Base-by-base conservation (phyloP, 2,797 vertebrate species). In the Danio tinwini region DNA sequence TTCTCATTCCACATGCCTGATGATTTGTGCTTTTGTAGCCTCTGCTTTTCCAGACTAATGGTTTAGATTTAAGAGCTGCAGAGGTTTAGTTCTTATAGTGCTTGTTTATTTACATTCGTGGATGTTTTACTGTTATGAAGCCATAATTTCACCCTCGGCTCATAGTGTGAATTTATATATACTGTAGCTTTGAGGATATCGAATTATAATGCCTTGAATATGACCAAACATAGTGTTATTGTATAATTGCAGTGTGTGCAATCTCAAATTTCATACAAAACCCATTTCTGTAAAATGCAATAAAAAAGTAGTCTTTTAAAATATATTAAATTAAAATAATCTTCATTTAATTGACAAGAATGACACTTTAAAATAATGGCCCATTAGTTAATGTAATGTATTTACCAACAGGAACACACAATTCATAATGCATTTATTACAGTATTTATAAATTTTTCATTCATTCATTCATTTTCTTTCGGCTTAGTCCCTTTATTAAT, bases 141-240 rank as follows among this genome's bases (percentile, higher is more conserved):
- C 53, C 11, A 49, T 78, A 50, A 69, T 59, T 59, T 59, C 16
- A 29, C 42, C 53, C 19, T 73, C 17, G 45, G 9, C 55, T 59
- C 19, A 10, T 14, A 19, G 53, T 42, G 45, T 7, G 13, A 50
- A 14, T 59, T 19, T 52, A 61, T 61, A 58, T 55, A 42, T 64
- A n/a, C n/a, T n/a, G n/a, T n/a, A 44, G 75, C 75, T 50, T 42
- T 68, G 42, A 68, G 75, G n/a, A 49, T 55, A 58, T 49, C 74
- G 21, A 50, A n/a, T 40, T 12, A 12, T 44, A 37, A 64, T 16
- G 52, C 47, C 40, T 47, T 39, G 52, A n/a, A 16, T 74, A 11
- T 47, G 19, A 64, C 49, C 19, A 68, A 14, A 68, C 1, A 14
- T 1, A 29, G 29, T 29, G 29, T 29, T 29, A 1, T 3, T n/a